Evolutionary conservation across 2,888 invertebrate genomes (phyloP), one percentile per base, ranked within the genome.

Genomic region (Diaphora mendica): DNA sequence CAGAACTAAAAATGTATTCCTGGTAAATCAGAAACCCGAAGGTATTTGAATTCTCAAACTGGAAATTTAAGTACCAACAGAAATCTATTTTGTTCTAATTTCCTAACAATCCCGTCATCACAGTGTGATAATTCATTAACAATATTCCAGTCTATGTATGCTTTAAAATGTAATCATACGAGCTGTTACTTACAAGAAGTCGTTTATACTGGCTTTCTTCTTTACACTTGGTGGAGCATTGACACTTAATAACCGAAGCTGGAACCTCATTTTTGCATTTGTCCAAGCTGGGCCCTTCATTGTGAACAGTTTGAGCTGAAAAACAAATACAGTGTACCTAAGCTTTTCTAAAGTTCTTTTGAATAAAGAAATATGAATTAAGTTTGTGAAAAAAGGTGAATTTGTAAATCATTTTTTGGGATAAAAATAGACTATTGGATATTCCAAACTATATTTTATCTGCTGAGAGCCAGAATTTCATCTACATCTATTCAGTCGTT

Each of bases 221-320:
- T 87, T 90, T 81, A 96, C 90, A 11, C 96, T 96, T 0, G 96
- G 96, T 0, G 98, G 97, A 0, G 97, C 97, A 79, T 96, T 96
- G 26, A 96, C 97, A 82, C 96, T 96, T 0, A 96, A 92, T 30
- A 99, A 92, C 62, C 97, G 96, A 83, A 99, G 96, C 70, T 96
- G 96, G 91, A 99, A 99, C 77, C 97, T 97, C 74, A 98, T 97
- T 48, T 96, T 96, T 3, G 98, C 97, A 44, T 96, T 96, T 8
- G 96, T 94, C 96, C 97, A 97, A 59, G 96, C 94, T 0, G 98
- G 98, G 0, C 99, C 99, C 42, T 97, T 96, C 96, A 99, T 98
- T 15, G 98, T 98, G 92, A 99, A 99, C 15, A 99, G 95, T 72
- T 98, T 98, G 59, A 96, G 90, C 96, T 96, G 80, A 3, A 88